phyloP scores from a whole-genome alignment of 2,113 vertebrate species.

The Tachysurus fulvidraco region DNA sequence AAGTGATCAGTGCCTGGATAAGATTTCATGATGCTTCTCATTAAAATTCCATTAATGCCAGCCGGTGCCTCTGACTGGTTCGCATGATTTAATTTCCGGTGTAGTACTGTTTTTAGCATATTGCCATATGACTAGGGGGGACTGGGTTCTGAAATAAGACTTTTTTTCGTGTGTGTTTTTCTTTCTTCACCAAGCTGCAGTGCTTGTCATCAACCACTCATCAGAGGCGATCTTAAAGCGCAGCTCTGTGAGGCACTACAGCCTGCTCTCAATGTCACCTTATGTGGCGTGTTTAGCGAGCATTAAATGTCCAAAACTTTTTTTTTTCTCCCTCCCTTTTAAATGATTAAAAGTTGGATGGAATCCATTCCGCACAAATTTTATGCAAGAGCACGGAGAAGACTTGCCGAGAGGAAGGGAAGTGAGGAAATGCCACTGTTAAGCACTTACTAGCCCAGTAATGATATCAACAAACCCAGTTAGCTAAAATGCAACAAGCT shows the following conservation, averaged over 20 bases:
- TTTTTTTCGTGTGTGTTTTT: neutral
- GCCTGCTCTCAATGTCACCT: slow-evolving; percentile 6
- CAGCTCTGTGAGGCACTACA: neutral
- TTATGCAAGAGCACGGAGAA: neutral
- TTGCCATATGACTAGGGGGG: slow-evolving; percentile 49
- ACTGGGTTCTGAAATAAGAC: slow-evolving; percentile 30
- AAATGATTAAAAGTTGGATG: neutral
- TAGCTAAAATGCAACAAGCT: slow-evolving; percentile 31
- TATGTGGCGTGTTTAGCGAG: neutral
- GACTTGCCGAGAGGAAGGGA: neutral
- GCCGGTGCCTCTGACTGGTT: slow-evolving; percentile 59
- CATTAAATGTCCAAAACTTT: neutral
- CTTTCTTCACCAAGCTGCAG: slow-evolving; percentile 27
- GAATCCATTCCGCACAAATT: neutral
- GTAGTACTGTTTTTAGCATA: slow-evolving; percentile 56
- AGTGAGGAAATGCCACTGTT: slow-evolving; percentile 24
- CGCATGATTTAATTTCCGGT: slow-evolving; percentile 67
- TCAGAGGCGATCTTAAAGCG: slow-evolving; percentile 4
- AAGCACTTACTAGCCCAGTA: slow-evolving; percentile 20
- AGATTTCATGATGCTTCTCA: slow-evolving; percentile 61
- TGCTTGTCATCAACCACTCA: neutral
- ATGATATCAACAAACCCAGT: slow-evolving; percentile 28
- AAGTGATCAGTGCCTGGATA: slow-evolving; percentile 54
- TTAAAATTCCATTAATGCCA: slow-evolving; percentile 64
- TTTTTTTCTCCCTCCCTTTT: neutral